Conservation (phyloP, 1,140 invertebrate genomes). For the Centruroides sculpturatus region DNA sequence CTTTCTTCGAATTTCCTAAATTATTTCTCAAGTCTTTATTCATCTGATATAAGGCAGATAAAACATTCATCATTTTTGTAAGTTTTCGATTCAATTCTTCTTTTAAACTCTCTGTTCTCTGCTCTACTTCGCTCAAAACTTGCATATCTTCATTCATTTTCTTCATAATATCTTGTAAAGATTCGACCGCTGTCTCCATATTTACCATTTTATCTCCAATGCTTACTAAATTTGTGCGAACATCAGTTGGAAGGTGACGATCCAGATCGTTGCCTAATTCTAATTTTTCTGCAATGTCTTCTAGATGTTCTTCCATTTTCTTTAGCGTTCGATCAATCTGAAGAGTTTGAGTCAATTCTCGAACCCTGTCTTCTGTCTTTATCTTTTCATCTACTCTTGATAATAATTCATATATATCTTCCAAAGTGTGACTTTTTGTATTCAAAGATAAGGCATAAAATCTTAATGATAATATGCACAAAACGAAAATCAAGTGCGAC, state of each 20-base stretch:
- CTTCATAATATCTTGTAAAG: not conserved
- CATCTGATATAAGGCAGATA: conserved; percentile 6
- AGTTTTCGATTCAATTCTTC: conserved; percentile 10
- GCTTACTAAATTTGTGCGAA: not conserved
- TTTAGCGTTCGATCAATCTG: conserved; percentile 4
- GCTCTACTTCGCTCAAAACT: conserved; percentile 9
- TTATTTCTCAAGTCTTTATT: conserved; percentile 8
- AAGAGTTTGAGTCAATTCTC: conserved; percentile 4
- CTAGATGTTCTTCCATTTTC: conserved; percentile 1
- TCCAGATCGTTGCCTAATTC: not conserved
- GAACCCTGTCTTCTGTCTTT: conserved; percentile 6
- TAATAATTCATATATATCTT: conserved; percentile 2
- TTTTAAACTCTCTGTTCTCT: not conserved
- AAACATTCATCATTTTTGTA: conserved; percentile 11
- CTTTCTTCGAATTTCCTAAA: not conserved
- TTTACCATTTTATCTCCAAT: not conserved
- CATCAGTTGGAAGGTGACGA: not conserved
- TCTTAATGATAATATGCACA: too few species aligned
- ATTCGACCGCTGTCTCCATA: not conserved
- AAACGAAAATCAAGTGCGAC: too few species aligned
- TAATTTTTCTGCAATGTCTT: not conserved
- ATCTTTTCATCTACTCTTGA: conserved; percentile 7
- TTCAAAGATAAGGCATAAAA: too few species aligned
- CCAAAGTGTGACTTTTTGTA: too few species aligned
- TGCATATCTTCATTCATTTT: conserved; percentile 1